Base-by-base conservation (phyloP, 2,113 vertebrate species). In the Gavialis gangeticus region DNA sequence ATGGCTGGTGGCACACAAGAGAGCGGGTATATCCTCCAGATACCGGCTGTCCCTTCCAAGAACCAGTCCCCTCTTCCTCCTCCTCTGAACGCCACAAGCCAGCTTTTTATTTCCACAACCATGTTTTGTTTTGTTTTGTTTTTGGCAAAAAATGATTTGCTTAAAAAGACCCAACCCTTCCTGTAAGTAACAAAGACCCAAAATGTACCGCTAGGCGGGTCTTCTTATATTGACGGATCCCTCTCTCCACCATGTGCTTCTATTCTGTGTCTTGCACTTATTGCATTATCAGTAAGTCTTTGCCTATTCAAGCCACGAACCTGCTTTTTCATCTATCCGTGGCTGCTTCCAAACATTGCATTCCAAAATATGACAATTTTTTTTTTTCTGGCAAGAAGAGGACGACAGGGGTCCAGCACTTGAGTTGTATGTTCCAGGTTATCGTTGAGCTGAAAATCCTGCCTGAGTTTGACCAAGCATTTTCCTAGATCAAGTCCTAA, bases 291-390 rank as follows among this genome's bases (percentile, higher is more conserved):
- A n/a, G 82, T 95, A 83, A 87, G 89, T 93, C 75, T 96, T 96
- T 96, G 88, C 93, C 92, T 95, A 95, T 59, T 91, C 60, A 58
- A 87, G 93, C 87, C 94, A 95, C 92, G 92, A 93, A 94, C 94
- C 95, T 96, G 87, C 96, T 80, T 96, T 93, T 97, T 96, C 90
- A 96, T 87, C 92, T 96, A 87, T 87, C 90, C 84, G 71, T 78
- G 69, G 66, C 90, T 95, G 93, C 96, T 97, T 97, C 84, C 11
- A 81, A 94, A 95, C 95, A 95, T 97, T 95, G 95, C 95, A 95
- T 95, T 94, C 96, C 96, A 96, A 97, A 96, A 97, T 93, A 96
- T 93, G 96, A 97, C 92, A 94, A 96, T 96, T 96, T 96, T 88
- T 96, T 96, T 94, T 46, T 46, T 46, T 9, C 95, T 96, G 94